These are phyloP conservation scores for Drosophila conformis DNA, from an alignment of 2,888 invertebrate species.

Conservation along the genomic window DNA sequence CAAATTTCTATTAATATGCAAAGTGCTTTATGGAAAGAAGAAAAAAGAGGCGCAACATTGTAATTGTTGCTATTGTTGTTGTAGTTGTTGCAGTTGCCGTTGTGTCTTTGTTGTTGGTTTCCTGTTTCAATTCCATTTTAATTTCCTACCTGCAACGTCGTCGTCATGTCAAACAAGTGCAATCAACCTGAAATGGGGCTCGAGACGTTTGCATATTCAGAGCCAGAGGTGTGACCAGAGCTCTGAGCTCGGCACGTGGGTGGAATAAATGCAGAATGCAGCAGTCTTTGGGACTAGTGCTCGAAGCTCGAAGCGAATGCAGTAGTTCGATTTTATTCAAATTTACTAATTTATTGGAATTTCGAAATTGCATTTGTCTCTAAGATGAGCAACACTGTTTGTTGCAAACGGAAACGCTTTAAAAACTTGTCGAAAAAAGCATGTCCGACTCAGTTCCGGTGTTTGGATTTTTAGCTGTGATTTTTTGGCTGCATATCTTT, in stretches of 20 bases:
- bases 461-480: not conserved
- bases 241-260: slow-evolving; percentile 10
- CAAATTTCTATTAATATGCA: slow-evolving; percentile 75
- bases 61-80: slow-evolving; percentile 8
- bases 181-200: slow-evolving; percentile 60
- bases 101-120: slow-evolving; percentile 53
- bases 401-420: not conserved
- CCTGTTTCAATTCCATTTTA: slow-evolving; percentile 62
- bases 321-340: not conserved
- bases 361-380: not conserved
- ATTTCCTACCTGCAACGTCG: slow-evolving; percentile 66
- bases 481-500: not conserved
- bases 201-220: slow-evolving; percentile 21
- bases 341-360: not conserved
- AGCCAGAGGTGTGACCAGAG: slow-evolving; percentile 45
- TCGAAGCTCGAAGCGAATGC: not conserved
- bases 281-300: not conserved
- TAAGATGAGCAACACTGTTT: not conserved
- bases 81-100: slow-evolving; percentile 14
- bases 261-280: slow-evolving; percentile 1
- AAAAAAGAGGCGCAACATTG: slow-evolving; percentile 61
- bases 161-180: slow-evolving; percentile 65
- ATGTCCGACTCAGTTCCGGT: not conserved
- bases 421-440: not conserved
- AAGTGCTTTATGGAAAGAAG: slow-evolving; percentile 55